phyloP scores from a whole-genome alignment of 2,888 invertebrate genomes.

The Eupithecia subumbrata region DNA sequence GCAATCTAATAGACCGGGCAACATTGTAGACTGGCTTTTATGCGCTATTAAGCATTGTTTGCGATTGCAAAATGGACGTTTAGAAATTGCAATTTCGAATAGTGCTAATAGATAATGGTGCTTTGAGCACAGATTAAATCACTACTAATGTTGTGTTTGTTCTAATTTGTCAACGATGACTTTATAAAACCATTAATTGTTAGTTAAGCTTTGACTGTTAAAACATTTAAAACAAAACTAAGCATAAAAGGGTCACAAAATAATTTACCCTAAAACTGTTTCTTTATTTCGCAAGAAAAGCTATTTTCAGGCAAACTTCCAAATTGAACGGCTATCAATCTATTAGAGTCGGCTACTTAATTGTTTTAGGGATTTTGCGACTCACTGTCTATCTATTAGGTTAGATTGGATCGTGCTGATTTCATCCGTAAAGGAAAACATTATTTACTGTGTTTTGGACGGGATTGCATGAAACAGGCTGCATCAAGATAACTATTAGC shows the following conservation, averaged over 20 bases:
- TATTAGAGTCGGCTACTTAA: constrained; percentile 36
- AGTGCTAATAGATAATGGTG: neutral
- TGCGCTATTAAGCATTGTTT: constrained; percentile 9
- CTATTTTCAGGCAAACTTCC: constrained; percentile 8
- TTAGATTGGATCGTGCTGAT: constrained; percentile 26
- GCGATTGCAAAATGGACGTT: constrained; percentile 1
- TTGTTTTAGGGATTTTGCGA: constrained; percentile 33
- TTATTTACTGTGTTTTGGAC: neutral
- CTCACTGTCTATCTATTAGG: constrained; percentile 33
- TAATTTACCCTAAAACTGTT: constrained; percentile 1
- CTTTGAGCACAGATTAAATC: neutral
- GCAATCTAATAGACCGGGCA: constrained; percentile 28
- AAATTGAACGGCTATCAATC: constrained; percentile 40
- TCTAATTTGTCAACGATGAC: neutral
- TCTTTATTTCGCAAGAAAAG: neutral
- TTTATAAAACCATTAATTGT: neutral
- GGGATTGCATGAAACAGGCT: neutral
- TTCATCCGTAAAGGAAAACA: constrained; percentile 14
- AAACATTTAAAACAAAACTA: neutral
- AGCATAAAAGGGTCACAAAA: neutral
- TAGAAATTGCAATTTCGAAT: constrained; percentile 9
- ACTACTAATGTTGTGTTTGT: neutral
- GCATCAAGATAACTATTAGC: neutral
- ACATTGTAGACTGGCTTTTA: constrained; percentile 9
- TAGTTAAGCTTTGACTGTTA: neutral